Evolutionary conservation across 2,113 vertebrate genomes (phyloP).

Genomic region (Syngnathus floridae): DNA sequence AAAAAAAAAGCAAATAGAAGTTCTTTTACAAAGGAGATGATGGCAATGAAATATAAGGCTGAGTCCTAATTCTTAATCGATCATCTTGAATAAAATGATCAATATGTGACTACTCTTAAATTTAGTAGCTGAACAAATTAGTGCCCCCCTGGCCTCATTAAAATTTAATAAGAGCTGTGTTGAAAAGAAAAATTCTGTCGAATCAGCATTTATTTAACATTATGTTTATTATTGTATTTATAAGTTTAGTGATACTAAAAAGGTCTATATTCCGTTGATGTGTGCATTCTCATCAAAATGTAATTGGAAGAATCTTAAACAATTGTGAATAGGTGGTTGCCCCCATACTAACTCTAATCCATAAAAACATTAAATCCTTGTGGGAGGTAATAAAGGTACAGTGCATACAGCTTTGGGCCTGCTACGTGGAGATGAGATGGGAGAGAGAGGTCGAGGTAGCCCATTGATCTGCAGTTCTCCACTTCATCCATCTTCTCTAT

Average conservation of each 20-base stretch:
- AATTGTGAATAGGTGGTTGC: background rate
- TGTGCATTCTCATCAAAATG: background rate
- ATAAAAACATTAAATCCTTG: background rate
- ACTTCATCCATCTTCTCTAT: conserved; percentile 15
- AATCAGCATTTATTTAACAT: background rate
- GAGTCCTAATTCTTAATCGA: no score
- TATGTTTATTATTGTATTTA: background rate
- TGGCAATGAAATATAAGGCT: background rate
- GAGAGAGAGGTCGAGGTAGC: conserved; percentile 18
- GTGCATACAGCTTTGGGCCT: conserved; percentile 21
- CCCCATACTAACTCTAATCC: no score
- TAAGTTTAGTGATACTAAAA: background rate
- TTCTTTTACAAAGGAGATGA: background rate
- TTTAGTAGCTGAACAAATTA: background rate
- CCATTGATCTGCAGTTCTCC: conserved; percentile 33
- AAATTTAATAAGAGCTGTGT: no score
- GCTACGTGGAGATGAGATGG: conserved; percentile 27
- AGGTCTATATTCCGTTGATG: background rate
- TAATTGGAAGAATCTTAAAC: background rate
- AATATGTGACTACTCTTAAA: background rate
- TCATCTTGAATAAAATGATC: no score
- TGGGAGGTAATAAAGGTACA: conserved; percentile 17
- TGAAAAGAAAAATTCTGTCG: background rate
- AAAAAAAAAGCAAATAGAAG: background rate
- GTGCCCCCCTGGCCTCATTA: background rate